These are phyloP conservation scores for Creontiades dilutus DNA, from an alignment of 2,888 invertebrate species.

Conservation along the genomic window DNA sequence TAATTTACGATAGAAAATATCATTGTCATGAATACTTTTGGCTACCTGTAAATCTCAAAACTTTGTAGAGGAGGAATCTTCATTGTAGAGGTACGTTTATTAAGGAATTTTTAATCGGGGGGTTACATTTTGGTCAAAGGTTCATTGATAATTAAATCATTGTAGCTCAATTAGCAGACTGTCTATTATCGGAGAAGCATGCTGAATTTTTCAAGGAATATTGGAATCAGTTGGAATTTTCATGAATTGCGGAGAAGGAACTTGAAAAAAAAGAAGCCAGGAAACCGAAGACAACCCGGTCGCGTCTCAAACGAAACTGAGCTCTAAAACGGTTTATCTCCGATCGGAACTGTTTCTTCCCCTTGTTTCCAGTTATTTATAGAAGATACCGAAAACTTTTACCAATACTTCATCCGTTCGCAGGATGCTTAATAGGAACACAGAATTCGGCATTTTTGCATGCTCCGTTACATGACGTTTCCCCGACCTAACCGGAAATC, in stretches of 20 bases:
- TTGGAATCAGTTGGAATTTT: neutral
- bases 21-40: too few relatives aligned
- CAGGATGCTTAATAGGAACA: neutral
- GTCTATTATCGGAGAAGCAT: neutral
- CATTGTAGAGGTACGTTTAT: neutral
- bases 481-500: neutral
- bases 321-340: neutral
- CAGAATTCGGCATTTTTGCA: neutral
- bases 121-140: neutral
- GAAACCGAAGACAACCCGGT: neutral
- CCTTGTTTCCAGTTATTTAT: conserved; percentile 26
- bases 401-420: conserved; percentile 37
- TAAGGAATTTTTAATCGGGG: neutral
- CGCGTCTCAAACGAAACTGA: conserved; percentile 25
- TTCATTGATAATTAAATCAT: neutral
- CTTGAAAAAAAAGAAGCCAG: neutral
- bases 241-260: neutral
- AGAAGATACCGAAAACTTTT: conserved; percentile 16
- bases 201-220: neutral
- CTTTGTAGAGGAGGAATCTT: too few relatives aligned
- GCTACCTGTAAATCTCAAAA: too few relatives aligned
- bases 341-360: neutral
- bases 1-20: too few relatives aligned
- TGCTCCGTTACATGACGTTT: conserved; percentile 3
- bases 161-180: neutral